phyloP scores from a whole-genome alignment of 2,113 vertebrate species.

The Campylorhamphus procurvoides region DNA sequence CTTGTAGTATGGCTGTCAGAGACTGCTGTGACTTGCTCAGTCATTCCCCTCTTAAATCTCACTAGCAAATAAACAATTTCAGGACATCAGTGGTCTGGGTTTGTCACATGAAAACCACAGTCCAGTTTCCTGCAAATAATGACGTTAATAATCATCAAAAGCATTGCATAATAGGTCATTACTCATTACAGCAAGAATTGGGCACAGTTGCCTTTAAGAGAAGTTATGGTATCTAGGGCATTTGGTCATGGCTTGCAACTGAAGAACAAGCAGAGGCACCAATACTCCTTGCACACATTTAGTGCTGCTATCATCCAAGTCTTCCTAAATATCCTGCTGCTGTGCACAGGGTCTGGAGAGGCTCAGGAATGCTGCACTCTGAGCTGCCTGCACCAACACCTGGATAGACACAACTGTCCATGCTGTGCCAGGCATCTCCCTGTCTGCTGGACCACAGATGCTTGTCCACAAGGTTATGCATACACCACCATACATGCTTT shows the following conservation, averaged over 20 bases:
- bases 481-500: neutral
- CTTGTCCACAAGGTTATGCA: neutral
- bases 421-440: neutral
- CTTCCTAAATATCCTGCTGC: neutral
- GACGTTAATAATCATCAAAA: neutral
- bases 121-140: neutral
- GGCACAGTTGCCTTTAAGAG: neutral
- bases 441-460: neutral
- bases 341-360: neutral
- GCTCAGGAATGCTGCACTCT: rapidly evolving
- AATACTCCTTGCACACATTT: neutral
- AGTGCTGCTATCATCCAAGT: neutral
- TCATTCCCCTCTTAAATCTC: neutral
- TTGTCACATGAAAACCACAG: neutral
- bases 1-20: neutral
- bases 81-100: neutral
- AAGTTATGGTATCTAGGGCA: neutral
- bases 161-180: neutral
- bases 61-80: neutral
- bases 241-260: neutral
- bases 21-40: neutral
- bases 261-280: neutral
- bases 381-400: neutral
- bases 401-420: neutral
- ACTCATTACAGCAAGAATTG: neutral